Base-by-base conservation (phyloP, 2,113 vertebrate genomes). In the Hippolais icterina region DNA sequence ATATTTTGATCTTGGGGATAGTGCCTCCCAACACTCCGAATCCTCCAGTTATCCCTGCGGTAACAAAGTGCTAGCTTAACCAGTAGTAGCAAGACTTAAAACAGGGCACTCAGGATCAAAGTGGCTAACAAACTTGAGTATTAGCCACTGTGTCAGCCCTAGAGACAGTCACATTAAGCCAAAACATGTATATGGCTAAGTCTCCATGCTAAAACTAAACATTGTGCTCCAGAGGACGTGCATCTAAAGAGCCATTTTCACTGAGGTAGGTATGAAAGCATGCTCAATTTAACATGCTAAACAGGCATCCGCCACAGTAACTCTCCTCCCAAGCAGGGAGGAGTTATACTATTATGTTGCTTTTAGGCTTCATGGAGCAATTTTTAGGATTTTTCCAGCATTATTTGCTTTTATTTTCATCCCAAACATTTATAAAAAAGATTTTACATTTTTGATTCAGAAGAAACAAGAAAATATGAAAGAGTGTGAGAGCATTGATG, bases 1-100 rank as follows among this genome's bases (percentile, higher is more conserved):
- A 95, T 96, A 98, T 98, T 98, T 98, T 98, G 98, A 98, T 98
- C 97, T 98, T 97, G 96, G 97, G 97, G 97, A 98, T 96, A 80
- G 85, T 95, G 96, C 90, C 97, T 98, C 95, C 33, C 97, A 98
- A 98, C 97, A 97, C 97, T 97, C 95, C 28, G 95, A 97, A 98
- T 98, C 97, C 98, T 97, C 94, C 87, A 95, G 97, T 98, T 97
- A 97, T 97, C 98, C 98, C 97, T 60, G 85, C 82, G 31, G 98
- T 98, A 97, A 98, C 97, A 97, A 98, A 98, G 92, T 79, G 6
- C 91, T 93, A 97, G 97, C 97, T 98, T 98, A 98, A 97, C 97
- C 97, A 97, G 96, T 90, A 96, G 83, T 98, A 97, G 96, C 81
- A 95, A 97, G 96, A 98, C 97, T 98, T 98, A 97, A 98, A 98